phyloP scores from a whole-genome alignment of 2,113 vertebrate genomes.

The Oreotrochilus melanogaster region DNA sequence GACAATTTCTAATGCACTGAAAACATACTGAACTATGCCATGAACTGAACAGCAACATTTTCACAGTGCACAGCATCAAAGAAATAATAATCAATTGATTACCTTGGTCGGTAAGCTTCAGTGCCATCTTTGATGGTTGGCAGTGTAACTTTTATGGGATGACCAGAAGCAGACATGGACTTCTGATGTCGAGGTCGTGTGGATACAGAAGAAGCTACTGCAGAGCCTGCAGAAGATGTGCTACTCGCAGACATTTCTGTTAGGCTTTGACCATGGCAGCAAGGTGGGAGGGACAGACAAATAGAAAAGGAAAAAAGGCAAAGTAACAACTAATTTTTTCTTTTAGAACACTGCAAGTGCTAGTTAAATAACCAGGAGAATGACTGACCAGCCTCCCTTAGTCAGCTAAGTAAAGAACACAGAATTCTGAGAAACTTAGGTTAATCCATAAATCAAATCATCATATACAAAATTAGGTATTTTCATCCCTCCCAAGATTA shows the following conservation, averaged over 20 bases:
- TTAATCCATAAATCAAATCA: neutral
- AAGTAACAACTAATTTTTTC: neutral
- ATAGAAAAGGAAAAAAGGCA: neutral
- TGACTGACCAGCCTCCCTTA: neutral
- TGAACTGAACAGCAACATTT: neutral
- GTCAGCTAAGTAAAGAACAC: neutral
- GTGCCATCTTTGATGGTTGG: constrained; percentile 95
- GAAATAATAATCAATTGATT: neutral
- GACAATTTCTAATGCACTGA: neutral
- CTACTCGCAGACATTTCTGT: constrained; percentile 92
- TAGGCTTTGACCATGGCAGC: constrained; percentile 76
- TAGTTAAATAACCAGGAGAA: neutral
- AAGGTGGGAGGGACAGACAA: neutral
- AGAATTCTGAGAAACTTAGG: neutral
- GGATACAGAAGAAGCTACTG: constrained; percentile 76
- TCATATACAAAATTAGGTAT: neutral
- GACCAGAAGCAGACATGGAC: constrained; percentile 97
- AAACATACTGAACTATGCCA: neutral
- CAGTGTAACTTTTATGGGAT: constrained; percentile 93
- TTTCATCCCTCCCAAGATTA: neutral
- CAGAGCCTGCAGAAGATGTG: constrained; percentile 80
- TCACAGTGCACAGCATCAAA: neutral
- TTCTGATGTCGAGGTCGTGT: constrained; percentile 96
- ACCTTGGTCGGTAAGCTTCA: constrained; percentile 91
- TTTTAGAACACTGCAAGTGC: neutral